These are phyloP conservation scores for Chymomyza procnemis DNA, from an alignment of 2,888 invertebrate genomes.

Conservation along the genomic window DNA sequence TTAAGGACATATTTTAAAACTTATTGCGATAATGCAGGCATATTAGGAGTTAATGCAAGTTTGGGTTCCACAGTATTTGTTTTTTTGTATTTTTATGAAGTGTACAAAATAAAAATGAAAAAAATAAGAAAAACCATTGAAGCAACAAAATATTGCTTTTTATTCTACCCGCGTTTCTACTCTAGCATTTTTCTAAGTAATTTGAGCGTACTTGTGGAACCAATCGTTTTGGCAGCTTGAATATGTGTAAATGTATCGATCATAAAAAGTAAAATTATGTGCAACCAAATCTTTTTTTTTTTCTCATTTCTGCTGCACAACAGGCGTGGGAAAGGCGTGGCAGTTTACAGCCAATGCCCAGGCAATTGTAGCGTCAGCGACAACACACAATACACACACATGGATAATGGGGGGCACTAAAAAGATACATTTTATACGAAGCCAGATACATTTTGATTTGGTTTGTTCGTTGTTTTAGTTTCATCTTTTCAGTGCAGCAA, in stretches of 20 bases:
- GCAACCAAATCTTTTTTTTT: background rate
- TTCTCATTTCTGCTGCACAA: slow-evolving; percentile 9
- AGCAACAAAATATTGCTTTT: background rate
- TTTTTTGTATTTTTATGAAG: too few relatives aligned
- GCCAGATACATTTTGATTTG: slow-evolving; percentile 36
- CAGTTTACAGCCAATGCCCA: slow-evolving; percentile 8
- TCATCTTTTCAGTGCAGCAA: slow-evolving; percentile 1
- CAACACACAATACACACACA: slow-evolving; percentile 31
- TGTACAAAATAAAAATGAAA: too few relatives aligned
- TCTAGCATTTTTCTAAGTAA: slow-evolving; percentile 1
- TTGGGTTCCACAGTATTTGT: too few relatives aligned
- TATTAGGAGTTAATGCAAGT: too few relatives aligned
- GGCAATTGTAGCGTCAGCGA: slow-evolving; percentile 27
- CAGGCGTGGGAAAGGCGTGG: slow-evolving; percentile 37
- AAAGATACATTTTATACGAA: slow-evolving; percentile 37
- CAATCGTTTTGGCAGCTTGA: background rate
- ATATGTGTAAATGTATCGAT: slow-evolving; percentile 34
- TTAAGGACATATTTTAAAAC: too few relatives aligned
- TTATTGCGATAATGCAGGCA: too few relatives aligned
- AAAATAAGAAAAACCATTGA: too few relatives aligned
- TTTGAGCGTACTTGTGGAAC: background rate
- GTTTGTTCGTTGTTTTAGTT: slow-evolving; percentile 32
- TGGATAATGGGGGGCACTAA: slow-evolving; percentile 48
- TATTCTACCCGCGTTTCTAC: background rate
- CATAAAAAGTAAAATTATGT: slow-evolving; percentile 12